Evolutionary conservation across 2,113 vertebrate species (phyloP), one percentile per base, ranked within the genome.

Genomic region (Triplophysa tibetana): DNA sequence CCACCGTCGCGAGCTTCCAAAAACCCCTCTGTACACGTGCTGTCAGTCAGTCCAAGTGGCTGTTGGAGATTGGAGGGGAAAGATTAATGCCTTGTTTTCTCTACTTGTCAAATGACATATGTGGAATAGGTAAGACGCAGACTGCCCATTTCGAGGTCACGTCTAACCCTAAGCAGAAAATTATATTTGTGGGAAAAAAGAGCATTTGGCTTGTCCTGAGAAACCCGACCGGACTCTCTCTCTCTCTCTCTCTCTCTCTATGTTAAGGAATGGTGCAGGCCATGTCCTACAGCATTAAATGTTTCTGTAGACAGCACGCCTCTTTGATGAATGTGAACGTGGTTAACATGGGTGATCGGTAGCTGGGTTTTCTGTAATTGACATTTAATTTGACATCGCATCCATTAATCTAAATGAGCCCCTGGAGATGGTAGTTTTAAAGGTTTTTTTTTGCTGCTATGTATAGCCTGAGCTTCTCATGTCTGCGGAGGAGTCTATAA

Each of bases 401-500:
- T 78, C 78, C 78, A 87, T 90, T 89, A 90, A 90, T 81, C 13
- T 75, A 78, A 85, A 83, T 56, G 75, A 82, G 61, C 74, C 77
- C 66, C 72, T 80, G 54, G 50, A 62, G 43, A 26, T 65, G 74
- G 17, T 76, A 26, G 26, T 62, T 79, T 82, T 81, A 26, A 81
- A 70, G 65, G 21, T 58, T 58, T 58, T 56, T n/a, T 58, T 78
- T 48, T 23, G 64, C 70, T 65, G 63, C 81, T 85, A 83, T 85
- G 75, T 85, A 83, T 83, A 85, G 81, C 68, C 26, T 19, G 77
- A 70, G 38, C 50, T 75, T 41, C 81, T 52, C 33, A 66, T 60
- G 86, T 86, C 88, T 89, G 86, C 81, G 81, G 62, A 74, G 81
- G 17, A 65, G 89, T 81, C 89, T 82, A 88, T 91, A 92, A 93